Percentiles rank a stretch among this genome's conserved stretches.
Conservation (phyloP, 2,888 invertebrate genomes). For the Drosophila neotestacea region DNA sequence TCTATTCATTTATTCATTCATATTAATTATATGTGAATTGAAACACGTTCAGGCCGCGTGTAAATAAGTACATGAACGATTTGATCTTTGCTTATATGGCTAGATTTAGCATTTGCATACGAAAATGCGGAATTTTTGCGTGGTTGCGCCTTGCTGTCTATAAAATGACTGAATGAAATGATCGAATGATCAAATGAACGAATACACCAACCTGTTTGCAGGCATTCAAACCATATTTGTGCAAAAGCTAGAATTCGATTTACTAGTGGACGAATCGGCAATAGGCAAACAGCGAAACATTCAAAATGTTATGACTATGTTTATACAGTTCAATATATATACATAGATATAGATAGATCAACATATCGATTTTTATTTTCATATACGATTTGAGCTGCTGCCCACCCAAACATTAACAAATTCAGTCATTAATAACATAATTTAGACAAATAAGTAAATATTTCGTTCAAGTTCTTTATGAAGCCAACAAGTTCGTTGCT, state of each 20-base stretch:
- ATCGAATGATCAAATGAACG: constrained; percentile 18
- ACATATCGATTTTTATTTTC: constrained; percentile 19
- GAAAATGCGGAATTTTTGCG: constrained; percentile 63
- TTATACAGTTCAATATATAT: constrained; percentile 5
- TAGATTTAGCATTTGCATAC: constrained; percentile 64
- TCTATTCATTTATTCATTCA: constrained; percentile 56
- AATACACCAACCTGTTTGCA: constrained; percentile 47
- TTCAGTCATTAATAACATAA: constrained; percentile 68
- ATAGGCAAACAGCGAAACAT: constrained; percentile 20
- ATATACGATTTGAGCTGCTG: constrained; percentile 13
- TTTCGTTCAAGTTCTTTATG: constrained; percentile 13
- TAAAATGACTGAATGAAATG: constrained; percentile 22
- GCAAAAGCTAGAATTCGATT: constrained; percentile 57
- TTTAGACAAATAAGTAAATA: constrained; percentile 75
- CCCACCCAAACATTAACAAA: constrained; percentile 47
- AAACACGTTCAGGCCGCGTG: constrained; percentile 67
- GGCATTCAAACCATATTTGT: constrained; percentile 68
- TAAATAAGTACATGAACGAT: constrained; percentile 34
- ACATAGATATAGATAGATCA: constrained; percentile 7
- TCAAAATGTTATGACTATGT: constrained; percentile 43
- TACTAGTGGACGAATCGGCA: constrained; percentile 65
- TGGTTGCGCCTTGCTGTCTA: constrained; percentile 62
- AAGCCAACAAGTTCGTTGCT: constrained; percentile 64
- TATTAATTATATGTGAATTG: constrained; percentile 75
- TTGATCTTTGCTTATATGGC: constrained; percentile 58